A percentile compares a stretch with the other conserved stretches of the same genome.
These are phyloP conservation scores for Zaprionus ghesquierei DNA, from an alignment of 1,140 invertebrate species.

Conservation along the genomic window DNA sequence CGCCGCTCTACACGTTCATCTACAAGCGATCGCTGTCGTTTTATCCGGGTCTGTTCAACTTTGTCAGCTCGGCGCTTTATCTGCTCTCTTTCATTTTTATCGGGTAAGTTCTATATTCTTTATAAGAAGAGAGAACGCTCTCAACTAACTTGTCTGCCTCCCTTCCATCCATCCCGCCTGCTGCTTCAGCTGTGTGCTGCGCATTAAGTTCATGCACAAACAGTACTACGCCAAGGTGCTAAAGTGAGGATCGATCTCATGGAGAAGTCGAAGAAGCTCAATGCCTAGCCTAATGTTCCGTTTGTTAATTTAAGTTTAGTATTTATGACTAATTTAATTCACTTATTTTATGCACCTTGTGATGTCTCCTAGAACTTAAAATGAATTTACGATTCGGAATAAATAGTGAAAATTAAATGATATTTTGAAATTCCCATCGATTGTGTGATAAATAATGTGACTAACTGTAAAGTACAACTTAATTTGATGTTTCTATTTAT, in stretches of 20 bases:
- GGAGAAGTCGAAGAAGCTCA: background rate
- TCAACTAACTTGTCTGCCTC: background rate
- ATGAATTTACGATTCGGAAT: conserved; percentile 45
- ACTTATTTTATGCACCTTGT: conserved; percentile 29
- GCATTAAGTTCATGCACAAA: conserved; percentile 67
- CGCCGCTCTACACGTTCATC: conserved; percentile 85
- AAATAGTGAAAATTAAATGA: background rate
- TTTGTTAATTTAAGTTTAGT: conserved; percentile 27
- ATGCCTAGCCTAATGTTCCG: background rate
- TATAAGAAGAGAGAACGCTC: background rate
- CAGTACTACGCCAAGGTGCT: conserved; percentile 72
- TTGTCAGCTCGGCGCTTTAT: conserved; percentile 83
- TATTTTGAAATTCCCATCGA: background rate
- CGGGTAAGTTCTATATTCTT: conserved; percentile 81
- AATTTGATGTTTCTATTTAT: too few relatives aligned
- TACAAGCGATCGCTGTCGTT: conserved; percentile 84
- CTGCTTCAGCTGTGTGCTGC: conserved; percentile 64
- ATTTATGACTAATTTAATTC: conserved; percentile 34
- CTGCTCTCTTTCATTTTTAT: conserved; percentile 81
- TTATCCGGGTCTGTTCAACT: conserved; percentile 85
- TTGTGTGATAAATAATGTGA: background rate
- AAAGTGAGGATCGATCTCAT: conserved; percentile 43
- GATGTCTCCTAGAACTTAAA: conserved; percentile 40
- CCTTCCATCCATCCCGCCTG: too few relatives aligned
- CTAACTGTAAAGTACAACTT: background rate